Conservation (phyloP, 2,797 vertebrate species). For the Tiaroga cobitis region DNA sequence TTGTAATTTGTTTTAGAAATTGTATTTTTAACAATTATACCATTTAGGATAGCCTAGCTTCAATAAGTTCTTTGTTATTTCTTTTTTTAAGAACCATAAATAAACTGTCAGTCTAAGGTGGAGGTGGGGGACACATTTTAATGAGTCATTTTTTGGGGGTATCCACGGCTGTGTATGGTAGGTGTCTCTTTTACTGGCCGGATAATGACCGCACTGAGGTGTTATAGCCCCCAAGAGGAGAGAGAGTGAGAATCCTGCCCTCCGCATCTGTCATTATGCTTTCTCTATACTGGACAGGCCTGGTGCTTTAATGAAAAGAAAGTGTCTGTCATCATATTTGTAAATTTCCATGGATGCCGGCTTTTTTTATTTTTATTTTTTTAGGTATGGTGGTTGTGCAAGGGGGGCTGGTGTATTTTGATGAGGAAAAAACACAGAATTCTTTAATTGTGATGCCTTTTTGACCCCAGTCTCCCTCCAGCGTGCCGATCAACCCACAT, state of each 20-base stretch:
- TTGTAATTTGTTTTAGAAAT: background rate
- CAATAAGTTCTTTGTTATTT: background rate
- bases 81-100: conserved; percentile 21
- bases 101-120: conserved; percentile 6
- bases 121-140: conserved; percentile 47
- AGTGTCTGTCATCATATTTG: conserved; percentile 36
- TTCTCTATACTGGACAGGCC: conserved; percentile 45
- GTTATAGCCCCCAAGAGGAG: conserved; percentile 79
- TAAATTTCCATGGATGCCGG: conserved; percentile 31
- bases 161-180: conserved; percentile 65
- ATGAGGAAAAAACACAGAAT: conserved; percentile 32
- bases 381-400: background rate
- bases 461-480: conserved; percentile 35
- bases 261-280: conserved; percentile 48
- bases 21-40: background rate
- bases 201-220: conserved; percentile 81
- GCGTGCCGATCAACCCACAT: conserved; percentile 39
- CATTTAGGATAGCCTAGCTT: background rate
- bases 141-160: conserved; percentile 56
- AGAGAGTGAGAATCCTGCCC: conserved; percentile 55
- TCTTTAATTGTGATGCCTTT: conserved; percentile 37
- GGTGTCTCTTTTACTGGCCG: conserved; percentile 77
- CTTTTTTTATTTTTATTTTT: background rate
- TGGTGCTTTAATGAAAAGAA: conserved; percentile 52
- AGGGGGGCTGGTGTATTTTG: background rate